These are phyloP conservation scores for Hormaphis cornu DNA, from an alignment of 1,140 invertebrate species.

Conservation along the genomic window DNA sequence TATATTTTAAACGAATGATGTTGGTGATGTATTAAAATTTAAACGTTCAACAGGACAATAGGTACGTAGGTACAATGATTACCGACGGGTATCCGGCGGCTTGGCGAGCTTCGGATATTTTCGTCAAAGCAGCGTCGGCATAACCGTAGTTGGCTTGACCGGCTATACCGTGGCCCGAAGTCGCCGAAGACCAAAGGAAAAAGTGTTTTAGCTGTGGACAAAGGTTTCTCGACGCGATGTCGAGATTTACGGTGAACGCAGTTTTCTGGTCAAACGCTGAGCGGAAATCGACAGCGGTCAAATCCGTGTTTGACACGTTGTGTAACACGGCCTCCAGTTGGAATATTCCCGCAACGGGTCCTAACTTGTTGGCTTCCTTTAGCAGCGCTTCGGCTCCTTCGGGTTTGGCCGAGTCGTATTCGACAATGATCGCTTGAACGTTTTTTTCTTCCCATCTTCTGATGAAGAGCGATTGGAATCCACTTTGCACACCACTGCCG, in stretches of 20 bases:
- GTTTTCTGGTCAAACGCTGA: background rate
- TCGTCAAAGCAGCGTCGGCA: constrained; percentile 91
- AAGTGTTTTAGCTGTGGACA: constrained; percentile 80
- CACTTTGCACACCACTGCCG: constrained; percentile 70
- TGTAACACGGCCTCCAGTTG: constrained; percentile 76
- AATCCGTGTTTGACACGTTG: background rate
- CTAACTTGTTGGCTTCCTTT: constrained; percentile 55
- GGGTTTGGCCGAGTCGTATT: constrained; percentile 51
- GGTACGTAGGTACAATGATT: constrained; percentile 32
- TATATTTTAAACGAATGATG: too few species aligned
- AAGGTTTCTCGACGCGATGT: constrained; percentile 58
- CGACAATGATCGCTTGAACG: constrained; percentile 61
- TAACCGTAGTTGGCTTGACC: constrained; percentile 92
- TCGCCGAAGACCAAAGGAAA: constrained; percentile 46
- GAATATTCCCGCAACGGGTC: constrained; percentile 84
- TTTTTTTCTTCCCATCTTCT: constrained; percentile 63
- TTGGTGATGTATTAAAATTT: too few species aligned
- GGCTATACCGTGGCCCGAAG: constrained; percentile 53
- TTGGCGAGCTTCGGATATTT: constrained; percentile 76
- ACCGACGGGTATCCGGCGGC: constrained; percentile 63
- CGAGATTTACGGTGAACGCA: constrained; percentile 54
- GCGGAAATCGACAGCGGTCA: background rate
- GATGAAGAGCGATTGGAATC: constrained; percentile 75
- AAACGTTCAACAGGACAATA: too few species aligned
- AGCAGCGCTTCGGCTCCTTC: constrained; percentile 62